phyloP scores from a whole-genome alignment of 2,888 invertebrate species.

The Trimorus sp. region DNA sequence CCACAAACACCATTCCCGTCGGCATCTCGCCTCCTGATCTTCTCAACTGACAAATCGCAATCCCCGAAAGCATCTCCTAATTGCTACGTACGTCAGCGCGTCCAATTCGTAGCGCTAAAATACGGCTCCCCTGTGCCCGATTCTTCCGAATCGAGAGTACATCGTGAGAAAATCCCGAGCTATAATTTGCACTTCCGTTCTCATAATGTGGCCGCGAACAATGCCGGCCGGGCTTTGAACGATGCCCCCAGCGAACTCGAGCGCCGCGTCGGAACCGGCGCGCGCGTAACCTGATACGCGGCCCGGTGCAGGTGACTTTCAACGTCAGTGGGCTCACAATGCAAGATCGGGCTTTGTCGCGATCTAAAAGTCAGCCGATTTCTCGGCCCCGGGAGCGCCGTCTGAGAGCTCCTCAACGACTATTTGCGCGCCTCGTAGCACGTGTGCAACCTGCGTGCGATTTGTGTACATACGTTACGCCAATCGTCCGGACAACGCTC shows the following conservation, averaged over 20 bases:
- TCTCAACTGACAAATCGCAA: conserved; percentile 35
- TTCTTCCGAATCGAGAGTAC: conserved; percentile 38
- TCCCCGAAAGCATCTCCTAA: conserved; percentile 35
- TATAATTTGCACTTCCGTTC: conserved; percentile 81
- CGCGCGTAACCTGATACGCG: conserved; percentile 76
- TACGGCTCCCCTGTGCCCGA: conserved; percentile 16
- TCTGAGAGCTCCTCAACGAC: conserved; percentile 74
- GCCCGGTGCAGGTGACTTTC: conserved; percentile 77
- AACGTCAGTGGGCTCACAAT: conserved; percentile 66
- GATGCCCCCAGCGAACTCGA: conserved; percentile 74
- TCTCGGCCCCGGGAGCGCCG: conserved; percentile 66
- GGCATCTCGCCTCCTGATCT: conserved; percentile 7
- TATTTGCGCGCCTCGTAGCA: conserved; percentile 78
- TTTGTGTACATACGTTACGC: conserved; percentile 56
- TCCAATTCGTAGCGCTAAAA: conserved; percentile 32
- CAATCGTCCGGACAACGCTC: conserved; percentile 40
- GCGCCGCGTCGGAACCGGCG: conserved; percentile 47
- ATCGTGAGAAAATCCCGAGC: conserved; percentile 68
- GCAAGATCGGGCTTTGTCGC: conserved; percentile 62
- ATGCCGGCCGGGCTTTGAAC: conserved; percentile 53
- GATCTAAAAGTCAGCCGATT: conserved; percentile 71
- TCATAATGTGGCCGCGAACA: conserved; percentile 72
- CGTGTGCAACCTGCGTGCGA: conserved; percentile 72
- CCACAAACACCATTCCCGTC: too few relatives aligned
- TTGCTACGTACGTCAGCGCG: conserved; percentile 30